phyloP scores from a whole-genome alignment of 1,140 invertebrate genomes.

The Ceratitis capitata region DNA sequence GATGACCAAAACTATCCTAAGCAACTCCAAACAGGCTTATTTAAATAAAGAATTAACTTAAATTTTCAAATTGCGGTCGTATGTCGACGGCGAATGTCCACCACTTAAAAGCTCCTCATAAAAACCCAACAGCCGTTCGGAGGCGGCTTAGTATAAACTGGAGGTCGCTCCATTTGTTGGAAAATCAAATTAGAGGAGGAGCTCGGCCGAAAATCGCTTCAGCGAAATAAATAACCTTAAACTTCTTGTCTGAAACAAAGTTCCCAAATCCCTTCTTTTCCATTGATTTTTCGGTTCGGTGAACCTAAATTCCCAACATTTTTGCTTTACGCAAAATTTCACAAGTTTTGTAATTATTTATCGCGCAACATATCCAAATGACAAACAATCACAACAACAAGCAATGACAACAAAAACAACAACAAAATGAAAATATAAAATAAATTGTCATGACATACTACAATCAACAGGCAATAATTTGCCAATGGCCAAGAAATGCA shows the following conservation, averaged over 20 bases:
- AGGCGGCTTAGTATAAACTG: too few species aligned
- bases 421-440: background rate
- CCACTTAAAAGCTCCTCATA: too few species aligned
- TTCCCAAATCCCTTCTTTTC: background rate
- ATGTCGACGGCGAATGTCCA: too few species aligned
- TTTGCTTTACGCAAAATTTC: background rate
- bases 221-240: background rate
- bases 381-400: background rate
- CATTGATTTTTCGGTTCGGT: background rate
- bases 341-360: constrained; percentile 19
- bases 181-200: too few species aligned
- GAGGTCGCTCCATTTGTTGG: too few species aligned
- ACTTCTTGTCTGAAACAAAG: background rate
- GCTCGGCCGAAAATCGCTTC: too few species aligned
- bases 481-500: constrained; percentile 2
- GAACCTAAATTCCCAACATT: constrained; percentile 14
- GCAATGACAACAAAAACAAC: background rate
- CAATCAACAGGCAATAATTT: constrained; percentile 31
- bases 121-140: too few species aligned
- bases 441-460: constrained; percentile 17
- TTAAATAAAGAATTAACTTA: too few species aligned
- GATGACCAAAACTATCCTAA: too few species aligned
- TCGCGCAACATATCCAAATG: background rate
- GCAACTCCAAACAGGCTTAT: too few species aligned
- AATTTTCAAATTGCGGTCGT: too few species aligned